phyloP scores from a whole-genome alignment of 92 coral and sea anemone genomes.

The Plumapathes pennacea region DNA sequence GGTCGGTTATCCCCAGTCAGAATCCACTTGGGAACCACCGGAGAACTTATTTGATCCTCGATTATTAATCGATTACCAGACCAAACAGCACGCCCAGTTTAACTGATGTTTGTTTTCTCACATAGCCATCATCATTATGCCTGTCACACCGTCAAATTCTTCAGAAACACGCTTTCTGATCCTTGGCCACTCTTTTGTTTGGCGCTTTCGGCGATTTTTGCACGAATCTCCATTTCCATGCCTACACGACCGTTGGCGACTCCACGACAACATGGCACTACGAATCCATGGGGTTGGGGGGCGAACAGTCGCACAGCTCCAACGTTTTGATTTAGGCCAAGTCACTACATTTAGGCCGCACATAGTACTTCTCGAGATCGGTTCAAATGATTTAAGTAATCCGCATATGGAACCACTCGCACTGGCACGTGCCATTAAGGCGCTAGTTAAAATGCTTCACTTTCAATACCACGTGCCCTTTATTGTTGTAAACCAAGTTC shows the following conservation, averaged over 20 bases:
- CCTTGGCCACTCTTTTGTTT: slow-evolving; percentile 1
- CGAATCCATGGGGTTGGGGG: background rate
- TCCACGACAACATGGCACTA: background rate
- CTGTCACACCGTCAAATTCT: too few relatives aligned
- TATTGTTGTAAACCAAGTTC: too few relatives aligned
- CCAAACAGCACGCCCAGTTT: too few relatives aligned
- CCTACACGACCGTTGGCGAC: background rate
- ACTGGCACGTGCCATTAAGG: background rate
- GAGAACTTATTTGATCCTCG: too few relatives aligned
- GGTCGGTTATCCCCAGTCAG: too few relatives aligned
- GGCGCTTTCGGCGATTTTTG: background rate
- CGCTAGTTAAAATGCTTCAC: background rate
- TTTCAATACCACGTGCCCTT: too few relatives aligned
- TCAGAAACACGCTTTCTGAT: background rate
- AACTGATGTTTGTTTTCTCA: too few relatives aligned
- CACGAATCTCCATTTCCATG: background rate
- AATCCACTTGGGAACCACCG: too few relatives aligned
- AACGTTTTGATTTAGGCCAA: background rate
- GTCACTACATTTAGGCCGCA: too few relatives aligned
- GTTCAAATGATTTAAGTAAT: background rate
- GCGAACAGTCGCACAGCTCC: background rate
- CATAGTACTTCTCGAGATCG: too few relatives aligned
- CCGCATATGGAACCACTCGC: background rate
- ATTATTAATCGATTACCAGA: too few relatives aligned
- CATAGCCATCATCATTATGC: too few relatives aligned